Conservation (phyloP, 2,888 invertebrate species). For the Ichneumoninae sp. region DNA sequence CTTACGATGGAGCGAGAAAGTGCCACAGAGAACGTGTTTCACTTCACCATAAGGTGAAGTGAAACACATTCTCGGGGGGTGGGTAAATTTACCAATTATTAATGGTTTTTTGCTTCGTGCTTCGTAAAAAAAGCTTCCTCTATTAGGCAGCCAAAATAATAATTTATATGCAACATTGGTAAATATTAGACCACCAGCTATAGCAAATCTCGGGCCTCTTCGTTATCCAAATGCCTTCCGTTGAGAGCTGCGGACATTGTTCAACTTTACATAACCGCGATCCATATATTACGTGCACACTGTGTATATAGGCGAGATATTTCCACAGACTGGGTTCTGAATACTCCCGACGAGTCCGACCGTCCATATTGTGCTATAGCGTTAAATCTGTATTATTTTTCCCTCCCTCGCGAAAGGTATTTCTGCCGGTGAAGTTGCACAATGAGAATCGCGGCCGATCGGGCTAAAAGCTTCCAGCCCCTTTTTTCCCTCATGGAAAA, state of each 20-base stretch:
- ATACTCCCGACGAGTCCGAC: not conserved
- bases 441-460: conserved; percentile 26
- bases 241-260: not conserved
- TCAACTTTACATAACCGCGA: conserved; percentile 4
- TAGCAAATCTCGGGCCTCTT: not conserved
- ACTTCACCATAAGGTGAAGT: no score
- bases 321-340: not conserved
- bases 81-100: no score
- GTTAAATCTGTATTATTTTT: conserved; percentile 6
- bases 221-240: not conserved
- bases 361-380: not conserved
- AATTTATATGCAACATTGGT: not conserved
- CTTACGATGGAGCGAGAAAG: no score
- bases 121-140: no score
- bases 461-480: conserved; percentile 21
- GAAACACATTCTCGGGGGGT: no score
- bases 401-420: not conserved
- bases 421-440: not conserved
- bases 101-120: no score
- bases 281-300: conserved; percentile 2
- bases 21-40: no score
- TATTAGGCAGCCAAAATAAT: no score
- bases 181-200: not conserved
- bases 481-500: not conserved
- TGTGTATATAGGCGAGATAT: not conserved